Evolutionary conservation across 2,888 invertebrate genomes (phyloP), one percentile per base, ranked within the genome.

Genomic region (Ceratothoa steindachneri): DNA sequence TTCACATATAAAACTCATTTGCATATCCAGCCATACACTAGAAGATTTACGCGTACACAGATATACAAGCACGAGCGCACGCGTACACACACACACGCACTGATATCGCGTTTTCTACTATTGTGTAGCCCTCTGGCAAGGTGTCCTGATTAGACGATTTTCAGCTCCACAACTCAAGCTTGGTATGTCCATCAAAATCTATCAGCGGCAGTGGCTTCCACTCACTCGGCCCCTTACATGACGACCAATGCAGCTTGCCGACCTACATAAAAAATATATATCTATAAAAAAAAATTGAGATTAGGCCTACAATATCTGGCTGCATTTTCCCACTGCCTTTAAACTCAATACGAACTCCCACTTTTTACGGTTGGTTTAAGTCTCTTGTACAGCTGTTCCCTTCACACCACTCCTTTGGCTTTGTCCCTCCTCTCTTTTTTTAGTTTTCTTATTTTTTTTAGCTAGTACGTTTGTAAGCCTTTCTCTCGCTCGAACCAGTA

Each of bases 281-380:
- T 24, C 12, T 22, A 22, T 22, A 22, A 60, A 22, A 60, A 60
- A 60, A 60, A 60, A 60, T 60, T 60, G 60, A 60, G 60, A 60
- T 60, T 60, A 60, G 60, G 60, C 60, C 60, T 60, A 60, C 60
- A 60, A 60, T 60, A 60, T 60, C 60, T 60, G 60, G 60, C 60
- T 60, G 60, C 60, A 60, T 60, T 60, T 60, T 60, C 60, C 60
- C 60, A 60, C 60, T 60, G 60, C 60, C 60, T 60, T 60, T 60
- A 60, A 60, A 60, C 60, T 60, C 60, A 60, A 60, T 60, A 60
- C 60, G 60, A 60, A 60, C 60, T 60, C 60, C 60, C 60, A 60
- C 60, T 60, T 60, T 60, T 60, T 60, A 60, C 60, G 60, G 60
- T 60, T 60, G 60, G 24, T 60, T 60, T 60, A 60, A 60, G 60